Evolutionary conservation across 2,113 vertebrate genomes (phyloP).

Genomic region (Camelus dromedarius): DNA sequence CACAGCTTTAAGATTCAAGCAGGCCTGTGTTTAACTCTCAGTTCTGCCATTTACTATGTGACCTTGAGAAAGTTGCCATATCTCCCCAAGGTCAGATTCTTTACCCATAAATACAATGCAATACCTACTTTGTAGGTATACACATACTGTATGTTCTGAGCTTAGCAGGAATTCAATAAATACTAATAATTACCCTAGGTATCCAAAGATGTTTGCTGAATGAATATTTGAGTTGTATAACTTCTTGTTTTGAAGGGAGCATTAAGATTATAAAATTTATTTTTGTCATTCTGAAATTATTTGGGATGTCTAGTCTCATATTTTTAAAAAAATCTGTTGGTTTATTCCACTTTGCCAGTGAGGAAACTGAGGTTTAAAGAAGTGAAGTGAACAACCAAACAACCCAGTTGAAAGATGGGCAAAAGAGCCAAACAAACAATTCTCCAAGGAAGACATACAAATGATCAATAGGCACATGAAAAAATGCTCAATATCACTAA

Average conservation of each 20-base stretch:
- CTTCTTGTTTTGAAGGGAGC: background rate
- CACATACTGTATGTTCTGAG: background rate
- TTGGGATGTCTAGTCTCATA: background rate
- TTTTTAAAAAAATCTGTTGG: background rate
- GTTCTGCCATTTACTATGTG: background rate
- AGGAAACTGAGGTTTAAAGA: background rate
- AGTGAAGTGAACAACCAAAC: no score
- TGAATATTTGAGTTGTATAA: background rate
- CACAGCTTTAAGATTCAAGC: background rate
- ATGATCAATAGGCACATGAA: no score
- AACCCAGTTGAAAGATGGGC: no score
- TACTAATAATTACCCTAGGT: background rate
- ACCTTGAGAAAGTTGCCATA: background rate
- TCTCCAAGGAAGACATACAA: no score
- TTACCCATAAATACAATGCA: background rate
- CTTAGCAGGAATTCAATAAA: background rate
- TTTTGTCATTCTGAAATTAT: conserved; percentile 3
- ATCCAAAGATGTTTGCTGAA: background rate
- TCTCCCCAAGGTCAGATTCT: background rate
- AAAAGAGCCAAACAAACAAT: no score
- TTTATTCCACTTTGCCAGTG: background rate
- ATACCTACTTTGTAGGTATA: background rate
- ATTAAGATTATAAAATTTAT: background rate
- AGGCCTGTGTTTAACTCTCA: background rate
- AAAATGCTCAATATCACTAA: no score